Base-by-base conservation (phyloP, 1,140 invertebrate genomes). In the Trichonephila clavipes region DNA sequence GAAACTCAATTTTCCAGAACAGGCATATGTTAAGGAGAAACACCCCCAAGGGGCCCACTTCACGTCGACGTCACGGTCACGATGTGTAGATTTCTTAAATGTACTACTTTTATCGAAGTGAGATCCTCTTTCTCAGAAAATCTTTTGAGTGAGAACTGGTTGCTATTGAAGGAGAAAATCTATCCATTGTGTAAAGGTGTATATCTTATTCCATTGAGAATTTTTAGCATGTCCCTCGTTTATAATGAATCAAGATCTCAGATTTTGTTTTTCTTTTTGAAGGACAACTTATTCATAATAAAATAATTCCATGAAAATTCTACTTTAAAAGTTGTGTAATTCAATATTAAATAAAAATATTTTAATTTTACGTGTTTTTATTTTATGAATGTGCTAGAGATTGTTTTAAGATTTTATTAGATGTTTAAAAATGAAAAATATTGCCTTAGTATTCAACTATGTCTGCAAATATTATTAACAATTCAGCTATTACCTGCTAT, bases 1-100 rank as follows among this genome's bases (percentile, higher is more conserved):
- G 62, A 72, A 88, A 88, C 87, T 88, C 87, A 88, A 88, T 88
- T 88, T 88, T 72, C 87, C 40, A 40, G 62, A 66, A 69, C 87
- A 66, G 87, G 40, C 87, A 88, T 88, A 88, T 72, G 87, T 72
- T 88, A 88, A 87, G 66, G 64, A 72, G 87, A 88, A 88, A 72
- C 64, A 88, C 87, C 64, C 58, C 64, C 87, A 51, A 61, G 87
- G 87, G 87, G 12, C 64, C 66, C 64, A 88, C 87, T 69, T 72
- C 66, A 40, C 62, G 64, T 44, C 21, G 62, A 72, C 40, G 62
- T 72, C 64, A 61, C 28, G 62, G 28, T 66, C 87, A 51, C 40
- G 87, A 72, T 40, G 62, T 88, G 87, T 69, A 28, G 87, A 69
- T 51, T 69, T 88, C 24, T 66, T 51, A 88, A 40, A 34, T n/a